Evolutionary conservation across 2,888 invertebrate genomes (phyloP).

Genomic region (Oligia fasciuncula): DNA sequence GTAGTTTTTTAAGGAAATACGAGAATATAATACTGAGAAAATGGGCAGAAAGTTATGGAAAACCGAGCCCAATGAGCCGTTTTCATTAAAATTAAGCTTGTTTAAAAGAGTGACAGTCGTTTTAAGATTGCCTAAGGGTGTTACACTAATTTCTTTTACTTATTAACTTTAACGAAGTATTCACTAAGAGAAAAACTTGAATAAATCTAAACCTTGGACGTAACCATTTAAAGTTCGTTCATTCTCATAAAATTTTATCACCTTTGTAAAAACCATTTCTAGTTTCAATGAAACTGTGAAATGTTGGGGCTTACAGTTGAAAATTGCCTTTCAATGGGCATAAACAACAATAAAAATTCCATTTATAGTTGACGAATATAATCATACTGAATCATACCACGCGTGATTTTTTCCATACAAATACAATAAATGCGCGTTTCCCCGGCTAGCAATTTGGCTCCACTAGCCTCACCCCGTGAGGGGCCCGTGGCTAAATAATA

Average conservation of each 20-base stretch:
- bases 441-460: background rate
- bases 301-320: background rate
- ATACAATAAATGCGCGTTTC: background rate
- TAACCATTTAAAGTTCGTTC: background rate
- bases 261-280: background rate
- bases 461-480: background rate
- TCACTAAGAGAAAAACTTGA: constrained; percentile 3
- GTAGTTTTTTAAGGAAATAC: constrained; percentile 2
- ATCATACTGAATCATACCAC: too few species aligned
- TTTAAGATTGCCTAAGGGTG: background rate
- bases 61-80: background rate
- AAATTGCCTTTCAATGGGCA: background rate
- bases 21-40: background rate
- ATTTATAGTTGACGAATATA: background rate
- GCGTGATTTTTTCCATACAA: background rate
- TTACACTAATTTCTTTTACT: background rate
- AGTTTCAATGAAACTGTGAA: constrained; percentile 16
- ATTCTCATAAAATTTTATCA: constrained; percentile 4
- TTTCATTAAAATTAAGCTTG: background rate
- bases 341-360: background rate
- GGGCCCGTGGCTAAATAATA: too few species aligned
- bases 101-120: background rate
- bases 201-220: constrained; percentile 1
- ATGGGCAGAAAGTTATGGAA: background rate
- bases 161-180: constrained; percentile 17